Conservation (phyloP, 2,113 vertebrate species). For the Myiozetetes cayanensis region DNA sequence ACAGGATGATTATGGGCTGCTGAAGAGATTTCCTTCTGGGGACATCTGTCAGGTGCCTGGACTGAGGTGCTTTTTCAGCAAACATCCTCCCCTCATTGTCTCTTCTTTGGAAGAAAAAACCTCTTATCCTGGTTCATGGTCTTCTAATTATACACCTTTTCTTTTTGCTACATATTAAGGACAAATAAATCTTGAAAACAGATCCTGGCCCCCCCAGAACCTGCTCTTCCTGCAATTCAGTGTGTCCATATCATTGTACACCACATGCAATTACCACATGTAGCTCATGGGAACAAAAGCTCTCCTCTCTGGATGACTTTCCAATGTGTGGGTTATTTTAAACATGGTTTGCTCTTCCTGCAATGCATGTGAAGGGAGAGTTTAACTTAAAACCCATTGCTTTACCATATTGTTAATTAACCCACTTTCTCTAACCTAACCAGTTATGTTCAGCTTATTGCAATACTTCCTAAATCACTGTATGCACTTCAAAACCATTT, state of each 20-base stretch:
- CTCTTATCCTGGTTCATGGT: not conserved
- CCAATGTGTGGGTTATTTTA: not conserved
- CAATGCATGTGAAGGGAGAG: not conserved
- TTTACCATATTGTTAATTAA: not conserved
- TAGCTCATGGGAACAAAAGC: conserved; percentile 9
- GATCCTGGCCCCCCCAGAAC: not conserved
- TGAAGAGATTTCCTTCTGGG: conserved; percentile 35
- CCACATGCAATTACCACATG: not conserved
- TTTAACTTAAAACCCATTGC: not conserved
- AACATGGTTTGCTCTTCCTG: not conserved
- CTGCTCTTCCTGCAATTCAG: conserved; percentile 50
- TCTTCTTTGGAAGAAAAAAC: not conserved
- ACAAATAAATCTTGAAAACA: conserved; percentile 20
- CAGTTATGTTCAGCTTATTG: not conserved
- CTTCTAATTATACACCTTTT: conserved; percentile 41
- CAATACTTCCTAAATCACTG: not conserved
- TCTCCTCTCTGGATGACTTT: not conserved
- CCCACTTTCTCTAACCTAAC: not conserved
- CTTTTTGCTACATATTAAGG: not conserved
- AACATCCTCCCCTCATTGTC: conserved; percentile 54
- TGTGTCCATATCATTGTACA: not conserved
- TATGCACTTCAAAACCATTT: not conserved
- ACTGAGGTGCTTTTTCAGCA: not conserved
- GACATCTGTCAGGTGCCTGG: not conserved
- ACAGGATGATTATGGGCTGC: not conserved